Percentiles rank a stretch among this genome's conserved stretches.
Evolutionary conservation across 2,888 invertebrate genomes (phyloP).

Genomic region (Melieria crassipennis): DNA sequence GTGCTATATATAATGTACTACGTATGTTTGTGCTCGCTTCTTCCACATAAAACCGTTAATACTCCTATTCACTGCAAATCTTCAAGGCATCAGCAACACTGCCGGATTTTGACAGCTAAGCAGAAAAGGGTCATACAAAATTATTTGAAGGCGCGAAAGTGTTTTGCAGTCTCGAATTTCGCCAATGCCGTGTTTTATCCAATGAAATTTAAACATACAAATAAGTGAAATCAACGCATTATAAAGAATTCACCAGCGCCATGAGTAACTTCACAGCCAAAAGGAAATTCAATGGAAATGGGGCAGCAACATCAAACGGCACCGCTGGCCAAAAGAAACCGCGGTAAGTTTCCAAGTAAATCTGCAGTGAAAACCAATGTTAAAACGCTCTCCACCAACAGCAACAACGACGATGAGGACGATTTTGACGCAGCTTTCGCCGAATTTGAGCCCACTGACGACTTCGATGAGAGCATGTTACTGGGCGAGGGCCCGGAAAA

Average conservation of each 20-base stretch:
- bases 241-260: neutral
- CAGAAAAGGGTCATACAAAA: no score
- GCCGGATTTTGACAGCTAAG: no score
- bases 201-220: neutral
- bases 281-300: slow-evolving; percentile 48
- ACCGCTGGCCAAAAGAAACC: slow-evolving; percentile 48
- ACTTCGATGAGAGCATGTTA: slow-evolving; percentile 67
- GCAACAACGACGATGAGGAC: slow-evolving; percentile 68
- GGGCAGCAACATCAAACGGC: slow-evolving; percentile 1
- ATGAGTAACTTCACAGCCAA: slow-evolving; percentile 17
- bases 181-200: no score
- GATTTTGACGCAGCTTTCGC: slow-evolving; percentile 68
- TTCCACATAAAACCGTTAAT: no score
- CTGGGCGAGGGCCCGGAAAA: slow-evolving; percentile 76
- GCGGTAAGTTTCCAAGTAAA: slow-evolving; percentile 45
- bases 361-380: neutral
- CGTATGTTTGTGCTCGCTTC: no score
- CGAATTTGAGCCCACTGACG: slow-evolving; percentile 57
- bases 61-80: no score
- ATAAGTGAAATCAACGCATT: neutral
- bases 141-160: no score
- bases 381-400: neutral
- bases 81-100: no score
- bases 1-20: no score
- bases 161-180: no score